Evolutionary conservation across 92 coral and sea anemone genomes (phyloP), one percentile per base, ranked within the genome.

Genomic region (Bergia sp.): DNA sequence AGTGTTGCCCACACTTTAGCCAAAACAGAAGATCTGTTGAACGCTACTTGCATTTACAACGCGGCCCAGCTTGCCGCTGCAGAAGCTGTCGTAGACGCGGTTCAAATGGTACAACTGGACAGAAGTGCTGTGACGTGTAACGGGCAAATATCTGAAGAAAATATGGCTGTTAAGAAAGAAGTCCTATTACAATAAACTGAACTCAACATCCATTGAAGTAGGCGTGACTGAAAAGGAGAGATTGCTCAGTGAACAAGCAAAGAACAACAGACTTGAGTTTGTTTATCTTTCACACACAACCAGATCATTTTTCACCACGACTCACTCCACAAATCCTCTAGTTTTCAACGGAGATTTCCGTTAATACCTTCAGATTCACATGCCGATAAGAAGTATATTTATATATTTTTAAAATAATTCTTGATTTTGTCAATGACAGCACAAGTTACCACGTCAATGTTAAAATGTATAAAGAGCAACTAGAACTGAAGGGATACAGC

Each of bases 121-220:
- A 18, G 15, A 4, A 16, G 78, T 69, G 13, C 92, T 1, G 88
- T 66, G 71, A 71, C 81, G 21, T 85, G 92, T 40, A 66, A 67
- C 73, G 93, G 86, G 77, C 85, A 82, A 67, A 12, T 91, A 37
- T 50, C 16, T 47, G 88, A 89, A 73, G 92, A 85, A 2, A 85
- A 77, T 44, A 79, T 89, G 73, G 90, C 81, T 3, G 85, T 91
- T 20, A 91, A 91, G 84, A 91, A 89, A 73, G 94, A 91, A 86
- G 86, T 84, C 58, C 73, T 82, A 38, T 91, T 88, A 37, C 43
- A 69, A 50, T 47, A 41, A 79, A 45, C 65, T 73, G 45, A 76
- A 42, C 49, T n/a, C 43, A 3, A 38, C 43, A 76, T 6, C 37
- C 43, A 16, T 76, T 7, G 80, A 76, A 76, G 80, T 37, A 39